Evolutionary conservation across 2,113 vertebrate genomes (phyloP).

Genomic region (Chiloscyllium plagiosum): DNA sequence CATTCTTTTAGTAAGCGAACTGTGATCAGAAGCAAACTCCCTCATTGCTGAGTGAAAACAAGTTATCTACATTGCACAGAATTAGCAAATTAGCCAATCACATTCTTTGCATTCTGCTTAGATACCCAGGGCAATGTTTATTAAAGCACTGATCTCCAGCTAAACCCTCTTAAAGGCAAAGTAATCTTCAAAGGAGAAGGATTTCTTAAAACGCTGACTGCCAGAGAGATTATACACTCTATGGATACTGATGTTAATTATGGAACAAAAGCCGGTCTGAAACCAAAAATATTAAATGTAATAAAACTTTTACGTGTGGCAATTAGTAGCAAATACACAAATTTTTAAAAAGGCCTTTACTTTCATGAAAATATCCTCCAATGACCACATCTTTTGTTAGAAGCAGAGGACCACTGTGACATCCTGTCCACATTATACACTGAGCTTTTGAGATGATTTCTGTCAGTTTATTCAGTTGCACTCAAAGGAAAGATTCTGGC

Average conservation of each 20-base stretch:
- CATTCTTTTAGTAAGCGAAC: not conserved
- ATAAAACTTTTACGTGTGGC: slow-evolving; percentile 42
- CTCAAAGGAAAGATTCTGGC: not conserved
- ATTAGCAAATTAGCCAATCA: slow-evolving; percentile 34
- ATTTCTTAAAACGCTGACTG: slow-evolving; percentile 45
- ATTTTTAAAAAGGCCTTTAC: not conserved
- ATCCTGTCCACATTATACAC: not conserved
- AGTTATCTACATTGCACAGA: slow-evolving; percentile 11
- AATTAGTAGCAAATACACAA: not conserved
- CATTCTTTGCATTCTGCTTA: slow-evolving; percentile 39
- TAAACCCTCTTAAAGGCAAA: slow-evolving; percentile 48
- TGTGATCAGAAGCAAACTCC: slow-evolving; percentile 13
- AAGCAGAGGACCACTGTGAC: not conserved
- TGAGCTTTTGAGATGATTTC: not conserved
- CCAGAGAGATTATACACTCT: slow-evolving; percentile 47
- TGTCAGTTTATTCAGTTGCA: not conserved
- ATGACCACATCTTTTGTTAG: not conserved
- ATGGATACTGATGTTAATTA: slow-evolving; percentile 49
- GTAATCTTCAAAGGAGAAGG: slow-evolving; percentile 54
- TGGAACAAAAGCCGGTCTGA: not conserved
- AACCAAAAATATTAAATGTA: slow-evolving; percentile 45
- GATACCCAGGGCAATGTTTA: slow-evolving; percentile 42
- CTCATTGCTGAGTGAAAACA: slow-evolving; percentile 33
- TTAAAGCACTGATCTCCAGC: slow-evolving; percentile 48
- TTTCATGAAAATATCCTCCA: not conserved